These are phyloP conservation scores for Magallana nippona DNA, from an alignment of 2,888 invertebrate species.

Conservation along the genomic window DNA sequence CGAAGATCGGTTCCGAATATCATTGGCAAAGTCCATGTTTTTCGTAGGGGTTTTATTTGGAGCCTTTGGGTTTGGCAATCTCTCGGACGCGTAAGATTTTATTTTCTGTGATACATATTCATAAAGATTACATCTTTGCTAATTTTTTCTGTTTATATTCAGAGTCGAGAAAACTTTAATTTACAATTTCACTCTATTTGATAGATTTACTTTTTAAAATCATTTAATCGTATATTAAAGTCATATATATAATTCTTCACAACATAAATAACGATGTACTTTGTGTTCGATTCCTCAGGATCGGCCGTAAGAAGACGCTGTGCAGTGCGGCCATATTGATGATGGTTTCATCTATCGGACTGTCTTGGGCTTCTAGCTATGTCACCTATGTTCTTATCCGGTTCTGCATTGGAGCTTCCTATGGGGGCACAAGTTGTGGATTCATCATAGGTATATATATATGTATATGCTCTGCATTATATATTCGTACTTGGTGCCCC, in stretches of 20 bases:
- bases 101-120: background rate
- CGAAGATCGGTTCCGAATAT: conserved; percentile 48
- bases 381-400: conserved; percentile 86
- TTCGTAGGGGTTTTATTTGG: conserved; percentile 60
- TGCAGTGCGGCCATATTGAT: conserved; percentile 50
- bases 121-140: too few species aligned
- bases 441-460: conserved; percentile 84
- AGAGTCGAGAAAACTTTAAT: too few species aligned
- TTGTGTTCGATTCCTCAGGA: conserved; percentile 47
- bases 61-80: conserved; percentile 56
- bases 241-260: background rate
- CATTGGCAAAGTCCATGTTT: conserved; percentile 57
- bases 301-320: conserved; percentile 61
- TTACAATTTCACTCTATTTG: too few species aligned
- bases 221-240: too few species aligned
- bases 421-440: conserved; percentile 90
- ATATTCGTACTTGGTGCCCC: background rate
- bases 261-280: background rate
- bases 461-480: background rate
- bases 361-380: conserved; percentile 86
- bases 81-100: conserved; percentile 58
- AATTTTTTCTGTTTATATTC: too few species aligned
- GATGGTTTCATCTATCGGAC: conserved; percentile 47
- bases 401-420: conserved; percentile 86
- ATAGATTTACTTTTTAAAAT: too few species aligned